Evolutionary conservation across 2,113 vertebrate species (phyloP).

Genomic region (Gracilinanus agilis): DNA sequence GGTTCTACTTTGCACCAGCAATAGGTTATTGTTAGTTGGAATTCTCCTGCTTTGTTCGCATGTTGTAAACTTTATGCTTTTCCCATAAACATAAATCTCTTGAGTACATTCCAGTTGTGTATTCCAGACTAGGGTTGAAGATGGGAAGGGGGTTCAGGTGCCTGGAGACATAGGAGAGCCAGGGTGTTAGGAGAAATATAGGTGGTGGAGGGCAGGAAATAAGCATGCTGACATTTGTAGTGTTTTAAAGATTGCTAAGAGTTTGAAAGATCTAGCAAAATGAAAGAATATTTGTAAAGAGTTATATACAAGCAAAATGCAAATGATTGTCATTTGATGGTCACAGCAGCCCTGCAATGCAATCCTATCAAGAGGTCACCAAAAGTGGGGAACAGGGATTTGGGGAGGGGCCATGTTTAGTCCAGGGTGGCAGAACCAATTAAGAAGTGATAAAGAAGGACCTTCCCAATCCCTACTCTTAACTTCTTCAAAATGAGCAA

Average conservation of each 20-base stretch:
- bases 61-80: neutral
- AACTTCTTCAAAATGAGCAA: neutral
- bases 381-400: neutral
- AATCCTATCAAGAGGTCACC: neutral
- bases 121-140: neutral
- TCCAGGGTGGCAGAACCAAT: neutral
- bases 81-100: neutral
- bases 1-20: neutral
- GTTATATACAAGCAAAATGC: neutral
- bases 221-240: neutral
- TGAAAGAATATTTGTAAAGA: neutral
- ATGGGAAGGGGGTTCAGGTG: neutral
- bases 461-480: neutral
- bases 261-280: neutral
- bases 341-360: neutral
- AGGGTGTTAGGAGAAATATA: too few relatives aligned
- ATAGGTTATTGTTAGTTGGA: neutral
- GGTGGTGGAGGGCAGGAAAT: neutral
- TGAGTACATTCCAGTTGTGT: neutral
- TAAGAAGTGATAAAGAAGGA: neutral
- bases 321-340: neutral
- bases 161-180: neutral
- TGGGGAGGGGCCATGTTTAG: neutral
- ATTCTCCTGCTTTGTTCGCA: neutral
- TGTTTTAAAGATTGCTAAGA: neutral